Percentiles rank a stretch among this genome's conserved stretches.
Evolutionary conservation across 2,113 vertebrate species (phyloP).

Genomic region (Carlito syrichta): DNA sequence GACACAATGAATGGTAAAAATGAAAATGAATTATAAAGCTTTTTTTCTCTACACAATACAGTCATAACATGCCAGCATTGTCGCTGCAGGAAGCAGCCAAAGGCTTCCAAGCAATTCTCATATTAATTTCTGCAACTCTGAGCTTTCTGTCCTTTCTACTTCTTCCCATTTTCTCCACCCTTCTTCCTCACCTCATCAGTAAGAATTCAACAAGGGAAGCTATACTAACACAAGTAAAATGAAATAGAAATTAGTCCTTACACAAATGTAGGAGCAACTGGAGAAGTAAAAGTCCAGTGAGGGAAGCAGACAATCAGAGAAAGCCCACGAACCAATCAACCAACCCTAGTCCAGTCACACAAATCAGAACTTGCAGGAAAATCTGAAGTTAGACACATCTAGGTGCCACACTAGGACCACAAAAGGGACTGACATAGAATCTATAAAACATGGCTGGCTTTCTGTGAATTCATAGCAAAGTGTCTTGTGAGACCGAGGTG

Average conservation of each 20-base stretch:
- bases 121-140: background rate
- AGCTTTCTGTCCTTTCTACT: background rate
- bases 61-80: fast-evolving
- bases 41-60: background rate
- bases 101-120: background rate
- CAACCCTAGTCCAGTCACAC: fast-evolving
- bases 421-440: background rate
- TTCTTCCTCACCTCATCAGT: background rate
- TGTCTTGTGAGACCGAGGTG: background rate
- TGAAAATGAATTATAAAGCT: background rate
- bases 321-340: background rate
- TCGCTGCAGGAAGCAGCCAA: background rate
- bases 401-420: background rate
- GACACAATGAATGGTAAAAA: background rate
- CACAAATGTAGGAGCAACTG: background rate
- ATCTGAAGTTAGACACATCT: background rate
- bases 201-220: background rate
- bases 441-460: background rate
- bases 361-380: background rate
- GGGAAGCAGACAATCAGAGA: background rate
- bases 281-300: background rate
- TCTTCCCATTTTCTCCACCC: background rate
- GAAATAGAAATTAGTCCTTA: background rate
- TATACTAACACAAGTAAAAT: fast-evolving
- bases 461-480: background rate